Evolutionary conservation across 2,797 vertebrate species (phyloP).

Genomic region (Poecile montanus): DNA sequence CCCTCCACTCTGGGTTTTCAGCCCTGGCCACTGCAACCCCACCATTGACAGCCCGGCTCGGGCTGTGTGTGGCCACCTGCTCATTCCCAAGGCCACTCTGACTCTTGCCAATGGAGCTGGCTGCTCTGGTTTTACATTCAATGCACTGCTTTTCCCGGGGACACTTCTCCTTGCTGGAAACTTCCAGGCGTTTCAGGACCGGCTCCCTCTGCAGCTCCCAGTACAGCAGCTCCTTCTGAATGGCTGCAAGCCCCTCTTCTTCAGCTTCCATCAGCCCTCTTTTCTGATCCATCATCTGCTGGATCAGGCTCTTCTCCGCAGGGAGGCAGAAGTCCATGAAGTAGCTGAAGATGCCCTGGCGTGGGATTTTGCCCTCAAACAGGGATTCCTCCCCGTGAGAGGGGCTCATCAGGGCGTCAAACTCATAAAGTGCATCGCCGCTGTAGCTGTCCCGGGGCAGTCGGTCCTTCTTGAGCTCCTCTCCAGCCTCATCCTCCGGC

Average conservation of each 20-base stretch:
- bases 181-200: constrained; percentile 61
- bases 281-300: constrained; percentile 76
- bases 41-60: background rate
- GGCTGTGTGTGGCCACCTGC: background rate
- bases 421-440: constrained; percentile 95
- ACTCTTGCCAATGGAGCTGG: constrained; percentile 58
- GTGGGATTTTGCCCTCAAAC: constrained; percentile 76
- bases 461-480: constrained; percentile 81
- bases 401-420: constrained; percentile 90
- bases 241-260: constrained; percentile 82
- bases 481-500: constrained; percentile 88
- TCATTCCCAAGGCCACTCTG: constrained; percentile 67
- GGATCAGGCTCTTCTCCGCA: constrained; percentile 61
- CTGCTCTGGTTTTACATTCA: constrained; percentile 65
- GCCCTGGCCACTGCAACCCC: background rate
- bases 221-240: constrained; percentile 84
- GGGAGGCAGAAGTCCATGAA: constrained; percentile 80
- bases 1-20: constrained; percentile 73
- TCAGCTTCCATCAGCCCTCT: constrained; percentile 84
- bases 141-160: constrained; percentile 52
- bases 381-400: constrained; percentile 82
- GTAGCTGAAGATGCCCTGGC: constrained; percentile 76
- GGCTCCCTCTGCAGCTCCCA: constrained; percentile 82
- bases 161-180: constrained; percentile 54
- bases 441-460: constrained; percentile 97